A percentile compares a stretch with the other conserved stretches of the same genome.
These are phyloP conservation scores for Cichlasoma orientale DNA, from an alignment of 2,797 vertebrate species.

Conservation along the genomic window DNA sequence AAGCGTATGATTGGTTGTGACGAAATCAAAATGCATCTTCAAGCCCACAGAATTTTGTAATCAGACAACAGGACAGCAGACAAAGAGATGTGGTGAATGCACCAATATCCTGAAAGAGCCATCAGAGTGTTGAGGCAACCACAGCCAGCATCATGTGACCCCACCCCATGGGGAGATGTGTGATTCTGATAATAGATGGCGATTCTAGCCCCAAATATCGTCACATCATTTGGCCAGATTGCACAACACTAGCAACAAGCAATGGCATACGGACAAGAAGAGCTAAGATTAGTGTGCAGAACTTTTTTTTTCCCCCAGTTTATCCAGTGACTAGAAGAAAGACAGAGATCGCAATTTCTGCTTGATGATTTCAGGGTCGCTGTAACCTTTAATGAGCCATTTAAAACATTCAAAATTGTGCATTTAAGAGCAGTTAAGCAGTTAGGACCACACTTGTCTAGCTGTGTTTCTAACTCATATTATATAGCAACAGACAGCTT, in stretches of 20 bases:
- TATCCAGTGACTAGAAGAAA: no score
- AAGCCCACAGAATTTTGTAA: not conserved
- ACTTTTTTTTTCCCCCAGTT: no score
- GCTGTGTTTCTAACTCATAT: no score
- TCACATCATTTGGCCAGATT: not conserved
- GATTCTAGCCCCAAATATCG: not conserved
- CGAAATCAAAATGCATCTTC: not conserved
- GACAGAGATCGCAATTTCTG: not conserved
- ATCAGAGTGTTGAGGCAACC: not conserved
- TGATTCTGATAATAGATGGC: not conserved
- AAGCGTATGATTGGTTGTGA: fast-evolving
- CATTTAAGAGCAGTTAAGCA: no score
- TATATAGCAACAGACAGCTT: no score
- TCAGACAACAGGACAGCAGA: no score
- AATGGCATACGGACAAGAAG: not conserved
- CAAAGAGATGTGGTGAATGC: no score
- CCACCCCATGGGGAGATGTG: not conserved
- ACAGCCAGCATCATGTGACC: not conserved
- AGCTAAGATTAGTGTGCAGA: not conserved
- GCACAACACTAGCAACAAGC: not conserved
- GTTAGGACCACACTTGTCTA: no score
- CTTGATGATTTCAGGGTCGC: no score
- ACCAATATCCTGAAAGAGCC: not conserved
- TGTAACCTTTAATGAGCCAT: no score
- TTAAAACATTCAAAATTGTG: no score